Evolutionary conservation across 2,113 vertebrate species (phyloP).

Genomic region (Odocoileus virginianus): DNA sequence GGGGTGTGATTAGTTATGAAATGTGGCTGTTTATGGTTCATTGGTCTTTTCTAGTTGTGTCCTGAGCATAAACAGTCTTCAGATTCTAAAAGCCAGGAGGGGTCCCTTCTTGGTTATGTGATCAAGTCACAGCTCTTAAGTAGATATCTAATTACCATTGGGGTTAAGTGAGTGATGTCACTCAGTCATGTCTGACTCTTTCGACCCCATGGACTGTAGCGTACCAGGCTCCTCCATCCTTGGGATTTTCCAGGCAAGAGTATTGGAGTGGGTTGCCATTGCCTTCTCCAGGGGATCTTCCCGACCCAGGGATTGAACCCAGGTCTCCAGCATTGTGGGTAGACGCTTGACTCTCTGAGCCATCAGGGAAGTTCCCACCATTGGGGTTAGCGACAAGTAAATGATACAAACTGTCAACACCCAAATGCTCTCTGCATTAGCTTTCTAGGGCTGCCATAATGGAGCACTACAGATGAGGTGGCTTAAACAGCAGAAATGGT

Average conservation of each 20-base stretch:
- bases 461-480: fast-evolving
- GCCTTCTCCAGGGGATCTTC: too few species aligned
- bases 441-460: neutral
- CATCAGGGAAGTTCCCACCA: neutral
- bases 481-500: neutral
- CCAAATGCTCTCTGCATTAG: neutral
- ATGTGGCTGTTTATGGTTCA: neutral
- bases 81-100: neutral
- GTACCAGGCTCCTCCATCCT: too few species aligned
- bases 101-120: neutral
- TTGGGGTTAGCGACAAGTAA: neutral
- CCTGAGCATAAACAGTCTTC: neutral
- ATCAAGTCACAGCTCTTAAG: neutral
- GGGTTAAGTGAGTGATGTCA: neutral
- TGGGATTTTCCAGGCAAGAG: too few species aligned
- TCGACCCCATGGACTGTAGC: fast-evolving
- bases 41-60: neutral
- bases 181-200: too few species aligned
- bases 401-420: neutral
- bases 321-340: too few species aligned
- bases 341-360: too few species aligned
- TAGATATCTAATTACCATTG: neutral
- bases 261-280: too few species aligned
- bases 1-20: neutral
- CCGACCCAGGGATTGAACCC: too few species aligned